A percentile compares a stretch with the other conserved stretches of the same genome.
These are phyloP conservation scores for Chouioia cunea DNA, from an alignment of 2,888 invertebrate species.

Conservation along the genomic window DNA sequence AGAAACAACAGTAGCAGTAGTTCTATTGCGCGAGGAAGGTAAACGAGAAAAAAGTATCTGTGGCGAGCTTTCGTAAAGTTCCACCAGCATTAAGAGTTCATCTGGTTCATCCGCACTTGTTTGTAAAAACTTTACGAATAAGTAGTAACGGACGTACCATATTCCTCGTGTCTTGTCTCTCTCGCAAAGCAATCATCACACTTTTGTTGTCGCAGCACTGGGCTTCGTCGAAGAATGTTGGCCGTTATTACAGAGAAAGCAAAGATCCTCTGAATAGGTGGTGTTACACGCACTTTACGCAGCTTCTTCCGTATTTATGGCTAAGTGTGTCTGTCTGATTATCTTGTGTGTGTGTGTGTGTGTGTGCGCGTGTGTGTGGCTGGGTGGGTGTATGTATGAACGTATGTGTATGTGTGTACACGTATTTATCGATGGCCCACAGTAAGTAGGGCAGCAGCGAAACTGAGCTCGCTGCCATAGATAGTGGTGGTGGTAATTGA, in stretches of 20 bases:
- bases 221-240: background rate
- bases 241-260: background rate
- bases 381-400: constrained; percentile 39
- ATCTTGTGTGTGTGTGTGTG: constrained; percentile 26
- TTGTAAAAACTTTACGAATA: no score
- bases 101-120: no score
- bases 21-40: constrained; percentile 11
- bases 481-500: constrained; percentile 43
- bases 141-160: no score
- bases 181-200: no score
- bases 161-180: no score
- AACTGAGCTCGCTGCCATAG: constrained; percentile 9
- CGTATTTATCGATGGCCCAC: constrained; percentile 64
- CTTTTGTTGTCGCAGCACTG: no score
- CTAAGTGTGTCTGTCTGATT: no score
- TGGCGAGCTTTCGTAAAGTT: no score
- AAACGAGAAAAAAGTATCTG: constrained; percentile 21
- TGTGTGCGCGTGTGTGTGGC: constrained; percentile 37
- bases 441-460: constrained; percentile 47
- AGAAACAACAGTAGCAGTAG: constrained; percentile 20
- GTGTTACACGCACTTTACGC: constrained; percentile 45
- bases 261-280: background rate
- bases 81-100: no score
- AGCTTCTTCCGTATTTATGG: constrained; percentile 40
- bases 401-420: constrained; percentile 50